phyloP scores from a whole-genome alignment of 2,797 vertebrate species.

The Rhyacichthys aspro region DNA sequence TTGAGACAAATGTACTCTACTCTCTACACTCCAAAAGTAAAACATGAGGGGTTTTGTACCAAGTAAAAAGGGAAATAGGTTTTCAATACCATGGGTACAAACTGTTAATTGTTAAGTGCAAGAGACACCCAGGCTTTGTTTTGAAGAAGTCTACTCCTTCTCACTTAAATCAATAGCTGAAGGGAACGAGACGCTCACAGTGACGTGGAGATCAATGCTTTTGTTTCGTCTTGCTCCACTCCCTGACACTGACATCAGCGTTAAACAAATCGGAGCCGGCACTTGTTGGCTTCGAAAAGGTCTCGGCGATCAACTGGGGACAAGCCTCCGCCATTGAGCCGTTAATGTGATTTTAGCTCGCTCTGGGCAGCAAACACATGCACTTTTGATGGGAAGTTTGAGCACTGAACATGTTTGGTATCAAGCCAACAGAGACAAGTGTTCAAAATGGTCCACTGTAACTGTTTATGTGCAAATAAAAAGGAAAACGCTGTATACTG shows the following conservation, averaged over 20 bases:
- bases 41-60: too few species aligned
- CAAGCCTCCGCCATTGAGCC: slow-evolving; percentile 7
- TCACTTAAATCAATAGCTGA: slow-evolving; percentile 10
- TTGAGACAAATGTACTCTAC: too few species aligned
- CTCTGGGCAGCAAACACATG: slow-evolving; percentile 4
- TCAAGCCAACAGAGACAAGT: not conserved
- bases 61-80: not conserved
- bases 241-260: slow-evolving; percentile 10
- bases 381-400: slow-evolving; percentile 5
- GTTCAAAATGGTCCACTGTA: not conserved
- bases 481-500: not conserved
- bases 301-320: slow-evolving; percentile 7
- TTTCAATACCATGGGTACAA: not conserved
- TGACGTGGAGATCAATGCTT: slow-evolving; percentile 16
- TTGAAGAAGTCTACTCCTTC: too few species aligned
- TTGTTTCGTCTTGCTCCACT: slow-evolving; percentile 3
- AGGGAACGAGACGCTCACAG: not conserved
- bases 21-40: too few species aligned
- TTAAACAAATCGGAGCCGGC: slow-evolving; percentile 25
- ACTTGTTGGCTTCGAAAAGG: slow-evolving; percentile 26
- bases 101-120: not conserved
- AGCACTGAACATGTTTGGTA: not conserved
- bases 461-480: not conserved
- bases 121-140: not conserved
- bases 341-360: slow-evolving; percentile 26